Evolutionary conservation across 1,140 invertebrate genomes (phyloP).

Genomic region (Popillia japonica): DNA sequence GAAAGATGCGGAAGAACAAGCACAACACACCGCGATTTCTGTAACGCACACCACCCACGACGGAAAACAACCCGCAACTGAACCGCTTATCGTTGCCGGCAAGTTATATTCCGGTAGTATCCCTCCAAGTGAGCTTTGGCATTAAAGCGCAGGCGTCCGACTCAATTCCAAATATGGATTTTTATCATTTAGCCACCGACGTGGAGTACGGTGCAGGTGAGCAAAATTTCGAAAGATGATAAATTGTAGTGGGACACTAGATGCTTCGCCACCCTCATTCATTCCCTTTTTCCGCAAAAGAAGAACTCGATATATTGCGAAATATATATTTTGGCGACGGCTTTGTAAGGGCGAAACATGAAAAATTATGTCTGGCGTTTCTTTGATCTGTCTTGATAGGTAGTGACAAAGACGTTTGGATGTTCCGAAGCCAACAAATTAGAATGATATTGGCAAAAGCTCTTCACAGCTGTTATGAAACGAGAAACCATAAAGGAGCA

Average conservation of each 20-base stretch:
- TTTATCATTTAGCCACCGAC: slow-evolving; percentile 25
- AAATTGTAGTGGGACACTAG: neutral
- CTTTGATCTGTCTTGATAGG: too few species aligned
- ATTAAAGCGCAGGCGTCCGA: neutral
- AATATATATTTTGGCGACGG: too few species aligned
- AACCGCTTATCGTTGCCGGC: neutral
- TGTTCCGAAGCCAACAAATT: too few species aligned
- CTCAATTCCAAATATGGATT: slow-evolving; percentile 34
- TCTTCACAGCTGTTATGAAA: too few species aligned
- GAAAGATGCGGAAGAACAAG: neutral
- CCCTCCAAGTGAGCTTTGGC: neutral
- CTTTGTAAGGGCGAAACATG: too few species aligned
- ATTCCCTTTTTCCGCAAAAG: neutral
- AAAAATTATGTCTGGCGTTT: too few species aligned
- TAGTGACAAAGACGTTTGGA: too few species aligned
- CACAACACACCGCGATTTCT: neutral
- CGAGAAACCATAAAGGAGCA: too few species aligned
- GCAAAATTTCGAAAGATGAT: slow-evolving; percentile 18
- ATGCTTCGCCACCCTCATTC: neutral
- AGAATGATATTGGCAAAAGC: too few species aligned
- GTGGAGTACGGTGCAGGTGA: neutral
- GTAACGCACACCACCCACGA: slow-evolving; percentile 3
- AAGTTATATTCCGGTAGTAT: neutral
- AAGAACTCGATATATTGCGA: neutral
- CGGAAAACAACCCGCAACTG: slow-evolving; percentile 24